Conservation (phyloP, 1,140 invertebrate species). For the Drosophila neocordata region DNA sequence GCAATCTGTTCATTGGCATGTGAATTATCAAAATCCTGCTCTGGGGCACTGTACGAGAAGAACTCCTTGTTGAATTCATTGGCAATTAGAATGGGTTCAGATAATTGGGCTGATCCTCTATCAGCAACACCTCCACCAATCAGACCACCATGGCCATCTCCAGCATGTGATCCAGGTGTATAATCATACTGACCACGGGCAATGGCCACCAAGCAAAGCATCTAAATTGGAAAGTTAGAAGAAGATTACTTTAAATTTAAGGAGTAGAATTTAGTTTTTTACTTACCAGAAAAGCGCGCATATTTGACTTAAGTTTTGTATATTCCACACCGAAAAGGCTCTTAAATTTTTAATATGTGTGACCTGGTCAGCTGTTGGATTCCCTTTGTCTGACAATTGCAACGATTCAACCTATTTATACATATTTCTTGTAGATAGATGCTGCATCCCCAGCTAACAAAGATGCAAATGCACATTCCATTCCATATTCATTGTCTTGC, state of each 20-base stretch:
- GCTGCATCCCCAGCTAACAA: not conserved
- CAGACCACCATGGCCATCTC: slow-evolving; percentile 39
- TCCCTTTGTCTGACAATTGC: slow-evolving; percentile 58
- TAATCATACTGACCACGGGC: slow-evolving; percentile 66
- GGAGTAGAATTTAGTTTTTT: not conserved
- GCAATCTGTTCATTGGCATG: slow-evolving; percentile 47
- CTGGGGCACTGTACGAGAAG: slow-evolving; percentile 66
- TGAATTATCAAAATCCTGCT: slow-evolving; percentile 64
- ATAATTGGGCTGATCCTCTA: slow-evolving; percentile 48
- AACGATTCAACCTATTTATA: slow-evolving; percentile 55
- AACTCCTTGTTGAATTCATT: slow-evolving; percentile 74
- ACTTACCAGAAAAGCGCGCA: slow-evolving; percentile 72
- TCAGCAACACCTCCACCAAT: slow-evolving; percentile 25
- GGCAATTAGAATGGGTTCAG: slow-evolving; percentile 43
- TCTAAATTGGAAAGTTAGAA: slow-evolving; percentile 15
- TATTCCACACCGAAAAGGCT: slow-evolving; percentile 36
- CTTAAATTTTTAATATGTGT: slow-evolving; percentile 29
- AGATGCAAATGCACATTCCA: slow-evolving; percentile 40
- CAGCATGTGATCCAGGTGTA: slow-evolving; percentile 36
- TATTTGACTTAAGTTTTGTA: slow-evolving; percentile 45
- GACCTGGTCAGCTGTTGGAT: slow-evolving; percentile 46
- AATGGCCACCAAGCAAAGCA: slow-evolving; percentile 59
- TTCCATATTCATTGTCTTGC: slow-evolving; percentile 29
- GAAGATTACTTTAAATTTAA: not conserved
- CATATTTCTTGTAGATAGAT: not conserved